A percentile compares a stretch with the other conserved stretches of the same genome.
Evolutionary conservation across 2,113 vertebrate genomes (phyloP).

Genomic region (Tonatia bakeri): DNA sequence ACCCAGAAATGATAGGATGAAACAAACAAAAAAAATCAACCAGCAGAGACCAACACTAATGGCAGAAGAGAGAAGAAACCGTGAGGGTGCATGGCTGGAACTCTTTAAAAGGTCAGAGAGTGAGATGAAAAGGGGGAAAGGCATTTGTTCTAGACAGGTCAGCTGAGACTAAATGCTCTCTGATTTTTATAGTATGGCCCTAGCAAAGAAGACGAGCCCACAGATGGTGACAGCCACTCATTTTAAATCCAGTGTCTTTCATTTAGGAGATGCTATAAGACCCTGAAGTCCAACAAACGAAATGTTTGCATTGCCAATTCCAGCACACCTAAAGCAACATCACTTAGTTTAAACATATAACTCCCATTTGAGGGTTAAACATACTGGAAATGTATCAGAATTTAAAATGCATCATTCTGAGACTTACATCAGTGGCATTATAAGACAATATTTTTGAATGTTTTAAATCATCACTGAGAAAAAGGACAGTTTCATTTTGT

Average conservation of each 20-base stretch:
- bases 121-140: neutral
- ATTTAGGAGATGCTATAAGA: neutral
- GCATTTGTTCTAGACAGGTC: neutral
- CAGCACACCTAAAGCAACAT: neutral
- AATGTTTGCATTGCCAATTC: neutral
- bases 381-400: neutral
- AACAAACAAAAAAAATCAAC: neutral
- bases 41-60: neutral
- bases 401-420: neutral
- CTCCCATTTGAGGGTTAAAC: neutral
- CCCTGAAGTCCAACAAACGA: neutral
- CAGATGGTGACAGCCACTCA: neutral
- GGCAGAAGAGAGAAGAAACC: neutral
- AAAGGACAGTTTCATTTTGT: neutral
- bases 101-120: neutral
- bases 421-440: neutral
- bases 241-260: neutral
- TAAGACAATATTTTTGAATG: neutral
- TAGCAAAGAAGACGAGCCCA: neutral
- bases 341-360: neutral
- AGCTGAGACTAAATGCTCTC: neutral
- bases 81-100: neutral
- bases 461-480: neutral
- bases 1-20: neutral
- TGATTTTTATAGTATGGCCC: neutral